Conservation (phyloP, 2,113 vertebrate species). For the Lagopus muta region DNA sequence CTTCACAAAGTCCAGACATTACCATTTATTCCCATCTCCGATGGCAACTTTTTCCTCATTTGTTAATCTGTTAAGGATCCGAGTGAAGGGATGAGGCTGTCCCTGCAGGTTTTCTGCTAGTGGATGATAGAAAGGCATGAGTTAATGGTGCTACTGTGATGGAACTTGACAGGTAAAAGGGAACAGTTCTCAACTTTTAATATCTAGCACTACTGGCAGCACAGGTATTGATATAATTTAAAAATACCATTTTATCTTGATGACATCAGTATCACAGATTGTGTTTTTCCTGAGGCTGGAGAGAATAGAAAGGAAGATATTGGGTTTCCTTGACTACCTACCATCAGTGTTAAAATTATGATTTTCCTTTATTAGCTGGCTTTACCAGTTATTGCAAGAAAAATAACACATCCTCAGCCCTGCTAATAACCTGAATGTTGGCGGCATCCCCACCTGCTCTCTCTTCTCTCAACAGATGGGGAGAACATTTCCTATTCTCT, state of each 20-base stretch:
- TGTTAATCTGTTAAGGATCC: not conserved
- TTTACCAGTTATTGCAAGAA: not conserved
- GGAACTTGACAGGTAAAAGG: not conserved
- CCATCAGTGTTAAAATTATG: not conserved
- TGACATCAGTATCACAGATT: not conserved
- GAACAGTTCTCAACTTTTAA: not conserved
- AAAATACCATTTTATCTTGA: not conserved
- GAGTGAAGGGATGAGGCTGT: not conserved
- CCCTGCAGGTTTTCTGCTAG: not conserved
- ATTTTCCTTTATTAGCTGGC: slow-evolving; percentile 2
- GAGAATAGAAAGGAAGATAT: not conserved
- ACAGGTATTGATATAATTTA: not conserved
- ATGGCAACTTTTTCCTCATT: not conserved
- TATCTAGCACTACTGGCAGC: not conserved
- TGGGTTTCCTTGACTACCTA: slow-evolving; percentile 47
- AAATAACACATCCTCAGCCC: not conserved
- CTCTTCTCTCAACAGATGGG: not conserved
- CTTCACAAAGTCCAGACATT: not conserved
- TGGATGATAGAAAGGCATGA: not conserved
- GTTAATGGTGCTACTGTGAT: not conserved
- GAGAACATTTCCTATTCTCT: not conserved
- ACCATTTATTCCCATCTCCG: not conserved
- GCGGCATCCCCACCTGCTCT: not conserved
- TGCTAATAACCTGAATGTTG: not conserved
- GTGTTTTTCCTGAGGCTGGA: slow-evolving; percentile 5